Evolutionary conservation across 2,113 vertebrate species (phyloP).

Genomic region (Muntiacus muntjak): DNA sequence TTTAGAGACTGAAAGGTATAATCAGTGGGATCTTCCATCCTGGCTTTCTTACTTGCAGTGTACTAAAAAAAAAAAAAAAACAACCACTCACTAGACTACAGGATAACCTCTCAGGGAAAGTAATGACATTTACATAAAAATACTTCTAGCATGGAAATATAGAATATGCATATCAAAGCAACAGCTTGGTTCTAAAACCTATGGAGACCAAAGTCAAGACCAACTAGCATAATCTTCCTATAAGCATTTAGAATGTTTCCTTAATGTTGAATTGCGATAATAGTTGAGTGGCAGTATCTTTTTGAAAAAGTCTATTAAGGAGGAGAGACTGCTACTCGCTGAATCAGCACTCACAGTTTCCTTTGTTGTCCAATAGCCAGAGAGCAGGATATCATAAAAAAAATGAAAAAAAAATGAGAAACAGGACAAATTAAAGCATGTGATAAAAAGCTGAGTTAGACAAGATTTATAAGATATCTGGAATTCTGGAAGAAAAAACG

Average conservation of each 20-base stretch:
- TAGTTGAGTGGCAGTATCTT: background rate
- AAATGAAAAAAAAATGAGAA: background rate
- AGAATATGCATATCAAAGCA: background rate
- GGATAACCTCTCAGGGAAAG: background rate
- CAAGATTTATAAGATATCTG: background rate
- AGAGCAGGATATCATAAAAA: background rate
- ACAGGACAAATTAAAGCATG: background rate
- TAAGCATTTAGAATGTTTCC: background rate
- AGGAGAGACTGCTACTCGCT: background rate
- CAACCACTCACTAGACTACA: background rate
- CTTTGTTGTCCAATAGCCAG: background rate
- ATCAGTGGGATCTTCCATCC: background rate
- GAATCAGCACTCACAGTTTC: background rate
- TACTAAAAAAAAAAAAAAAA: background rate
- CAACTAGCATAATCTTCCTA: background rate
- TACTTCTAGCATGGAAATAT: background rate
- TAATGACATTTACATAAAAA: background rate
- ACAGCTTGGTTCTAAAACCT: slow-evolving; percentile 2
- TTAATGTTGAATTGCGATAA: background rate
- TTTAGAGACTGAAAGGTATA: background rate
- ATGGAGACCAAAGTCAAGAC: background rate
- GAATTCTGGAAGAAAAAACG: background rate
- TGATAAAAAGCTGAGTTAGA: background rate
- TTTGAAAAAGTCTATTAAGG: background rate
- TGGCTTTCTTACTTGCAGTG: background rate